These are phyloP conservation scores for Hippocampus guttulatus DNA, from an alignment of 2,113 vertebrate genomes.

Conservation along the genomic window DNA sequence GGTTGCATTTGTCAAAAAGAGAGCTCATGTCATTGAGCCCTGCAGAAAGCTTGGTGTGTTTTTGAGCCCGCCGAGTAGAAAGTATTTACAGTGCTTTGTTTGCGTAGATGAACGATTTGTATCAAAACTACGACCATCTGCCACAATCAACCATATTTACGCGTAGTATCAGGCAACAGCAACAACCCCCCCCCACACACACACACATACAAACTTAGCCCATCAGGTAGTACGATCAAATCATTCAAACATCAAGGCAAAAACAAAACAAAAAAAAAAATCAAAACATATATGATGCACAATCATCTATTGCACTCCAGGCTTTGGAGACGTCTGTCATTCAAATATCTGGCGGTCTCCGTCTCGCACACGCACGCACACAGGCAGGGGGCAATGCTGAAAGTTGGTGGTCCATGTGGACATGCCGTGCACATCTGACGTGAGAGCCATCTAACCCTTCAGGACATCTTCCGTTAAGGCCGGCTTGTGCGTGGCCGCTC, in stretches of 20 bases:
- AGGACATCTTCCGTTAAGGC: constrained; percentile 46
- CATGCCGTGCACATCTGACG: constrained; percentile 41
- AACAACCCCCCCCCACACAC: constrained; percentile 22
- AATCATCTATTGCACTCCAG: constrained; percentile 38
- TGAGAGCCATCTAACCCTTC: constrained; percentile 51
- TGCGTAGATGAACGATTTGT: constrained; percentile 14
- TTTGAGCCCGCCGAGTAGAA: constrained; percentile 2
- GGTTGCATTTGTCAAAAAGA: neutral
- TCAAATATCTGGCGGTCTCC: constrained; percentile 8
- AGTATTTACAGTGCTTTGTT: constrained; percentile 9
- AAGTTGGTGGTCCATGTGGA: constrained; percentile 70
- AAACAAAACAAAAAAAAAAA: neutral
- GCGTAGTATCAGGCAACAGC: constrained; percentile 27
- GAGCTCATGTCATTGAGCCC: neutral
- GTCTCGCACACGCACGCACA: constrained; percentile 5
- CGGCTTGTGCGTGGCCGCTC: constrained; percentile 13
- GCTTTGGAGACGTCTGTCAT: constrained; percentile 58
- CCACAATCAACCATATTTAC: constrained; percentile 30
- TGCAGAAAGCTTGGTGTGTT: neutral
- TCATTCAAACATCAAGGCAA: constrained; percentile 16
- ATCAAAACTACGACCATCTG: constrained; percentile 43
- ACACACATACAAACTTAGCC: neutral
- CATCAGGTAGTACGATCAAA: constrained; percentile 17
- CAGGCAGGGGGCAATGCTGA: constrained; percentile 35
- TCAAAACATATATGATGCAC: constrained; percentile 18